Base-by-base conservation (phyloP, 2,888 invertebrate species). In the Dynastes maya region DNA sequence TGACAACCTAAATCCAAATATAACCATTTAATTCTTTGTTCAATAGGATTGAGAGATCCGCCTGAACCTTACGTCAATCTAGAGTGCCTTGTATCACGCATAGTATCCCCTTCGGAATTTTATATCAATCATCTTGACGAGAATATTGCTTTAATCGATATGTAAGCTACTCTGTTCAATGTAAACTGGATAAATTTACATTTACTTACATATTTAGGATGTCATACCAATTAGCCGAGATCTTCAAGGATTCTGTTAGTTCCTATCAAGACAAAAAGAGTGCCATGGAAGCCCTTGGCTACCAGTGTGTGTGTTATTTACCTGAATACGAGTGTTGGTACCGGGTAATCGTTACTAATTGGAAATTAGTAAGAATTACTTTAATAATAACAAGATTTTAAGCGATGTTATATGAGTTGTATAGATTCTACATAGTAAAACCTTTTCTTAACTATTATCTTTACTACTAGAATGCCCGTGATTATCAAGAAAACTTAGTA, bases 61-160 rank as follows among this genome's bases (percentile, higher is more conserved):
- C 74, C 72, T 2, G 77, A 49, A 16, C 79, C 79, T 2, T 74
- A 45, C 27, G 27, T 61, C 2, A 61, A 61, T 22, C 49, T 72
- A 61, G n/a, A 16, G 1, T 79, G 75, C 37, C 29, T 77, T 27
- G 32, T 79, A 37, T 79, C 79, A n/a, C 68, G 61, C 40, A 61
- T 74, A n/a, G 61, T 70, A 1, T 49, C 45, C 51, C 79, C 79
- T 27, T 77, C 79, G 0, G 77, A 79, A 37, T 72, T 79, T 16
- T 79, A 79, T 16, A 79, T 79, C 6, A 79, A 77, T 75, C 49
- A 11, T 22, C 29, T 58, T 11, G 68, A 77, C 51, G 79, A 79
- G 9, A 74, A 77, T 29, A 63, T 79, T 8, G 61, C 55, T 9
- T 4, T 61, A 11, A 61, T 79, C 0, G 79, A 79, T 53, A 72